Conservation (phyloP, 2,888 invertebrate species). For the Napeogenes inachia region DNA sequence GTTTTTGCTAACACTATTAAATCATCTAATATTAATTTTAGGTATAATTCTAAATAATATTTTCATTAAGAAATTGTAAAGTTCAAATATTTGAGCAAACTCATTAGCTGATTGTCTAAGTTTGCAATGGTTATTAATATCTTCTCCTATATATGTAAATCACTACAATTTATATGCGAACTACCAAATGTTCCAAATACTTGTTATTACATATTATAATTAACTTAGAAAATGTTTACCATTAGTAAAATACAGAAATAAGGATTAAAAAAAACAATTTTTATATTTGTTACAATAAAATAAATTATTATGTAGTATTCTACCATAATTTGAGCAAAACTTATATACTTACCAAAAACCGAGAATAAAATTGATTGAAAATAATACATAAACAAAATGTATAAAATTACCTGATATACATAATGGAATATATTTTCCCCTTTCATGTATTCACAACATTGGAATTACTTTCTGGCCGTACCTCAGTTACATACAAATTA, state of each 20-base stretch:
- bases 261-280: background rate
- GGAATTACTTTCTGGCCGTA: background rate
- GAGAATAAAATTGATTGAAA: too few relatives aligned
- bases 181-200: background rate
- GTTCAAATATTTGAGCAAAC: slow-evolving; percentile 1
- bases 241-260: too few relatives aligned
- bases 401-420: background rate
- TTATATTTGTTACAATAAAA: too few relatives aligned
- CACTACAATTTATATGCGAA: slow-evolving; percentile 9
- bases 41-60: background rate
- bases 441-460: background rate
- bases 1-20: too few relatives aligned
- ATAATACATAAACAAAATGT: too few relatives aligned
- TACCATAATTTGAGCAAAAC: too few relatives aligned
- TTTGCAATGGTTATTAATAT: slow-evolving; percentile 37
- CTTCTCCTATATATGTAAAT: slow-evolving; percentile 14
- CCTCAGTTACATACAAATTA: slow-evolving; percentile 26
- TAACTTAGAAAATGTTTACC: too few relatives aligned
- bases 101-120: slow-evolving; percentile 45
- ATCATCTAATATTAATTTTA: background rate
- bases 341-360: too few relatives aligned
- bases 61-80: background rate
- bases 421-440: background rate
- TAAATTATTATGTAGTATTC: too few relatives aligned
- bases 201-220: background rate